phyloP scores from a whole-genome alignment of 2,888 invertebrate species.

The Archips xylosteana region DNA sequence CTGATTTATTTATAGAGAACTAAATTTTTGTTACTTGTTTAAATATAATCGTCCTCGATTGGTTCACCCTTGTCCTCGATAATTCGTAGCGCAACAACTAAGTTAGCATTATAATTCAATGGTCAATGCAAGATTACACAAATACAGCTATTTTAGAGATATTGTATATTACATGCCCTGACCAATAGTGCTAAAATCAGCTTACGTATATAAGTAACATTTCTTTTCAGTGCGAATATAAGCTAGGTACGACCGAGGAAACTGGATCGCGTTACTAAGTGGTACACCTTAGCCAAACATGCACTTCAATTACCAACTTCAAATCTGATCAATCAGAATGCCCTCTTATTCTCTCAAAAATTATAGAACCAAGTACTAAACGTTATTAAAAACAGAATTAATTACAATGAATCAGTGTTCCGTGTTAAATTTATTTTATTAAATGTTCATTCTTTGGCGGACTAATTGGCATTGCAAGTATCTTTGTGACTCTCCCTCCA shows the following conservation, averaged over 20 bases:
- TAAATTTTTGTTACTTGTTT: constrained; percentile 14
- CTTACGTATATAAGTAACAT: no score
- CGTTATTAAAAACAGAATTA: neutral
- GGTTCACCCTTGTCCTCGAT: neutral
- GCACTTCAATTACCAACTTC: neutral
- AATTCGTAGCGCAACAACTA: neutral
- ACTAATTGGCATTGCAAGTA: constrained; percentile 18
- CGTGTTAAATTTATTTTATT: neutral
- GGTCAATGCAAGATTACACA: neutral
- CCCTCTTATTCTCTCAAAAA: neutral
- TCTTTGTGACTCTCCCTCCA: constrained; percentile 23
- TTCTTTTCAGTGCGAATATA: no score
- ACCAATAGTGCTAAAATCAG: no score
- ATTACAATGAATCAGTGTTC: constrained; percentile 20
- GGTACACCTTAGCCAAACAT: no score
- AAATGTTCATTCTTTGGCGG: constrained; percentile 2
- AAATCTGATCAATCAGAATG: neutral
- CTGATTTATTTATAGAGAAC: constrained; percentile 10
- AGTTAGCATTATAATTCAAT: neutral
- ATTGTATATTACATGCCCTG: no score
- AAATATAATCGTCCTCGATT: constrained; percentile 11
- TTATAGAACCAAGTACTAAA: neutral
- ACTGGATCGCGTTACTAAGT: no score
- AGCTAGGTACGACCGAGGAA: no score
- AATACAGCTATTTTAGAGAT: neutral